Evolutionary conservation across 2,888 invertebrate species (phyloP), one percentile per base, ranked within the genome.

Genomic region (Tiphia femorata): DNA sequence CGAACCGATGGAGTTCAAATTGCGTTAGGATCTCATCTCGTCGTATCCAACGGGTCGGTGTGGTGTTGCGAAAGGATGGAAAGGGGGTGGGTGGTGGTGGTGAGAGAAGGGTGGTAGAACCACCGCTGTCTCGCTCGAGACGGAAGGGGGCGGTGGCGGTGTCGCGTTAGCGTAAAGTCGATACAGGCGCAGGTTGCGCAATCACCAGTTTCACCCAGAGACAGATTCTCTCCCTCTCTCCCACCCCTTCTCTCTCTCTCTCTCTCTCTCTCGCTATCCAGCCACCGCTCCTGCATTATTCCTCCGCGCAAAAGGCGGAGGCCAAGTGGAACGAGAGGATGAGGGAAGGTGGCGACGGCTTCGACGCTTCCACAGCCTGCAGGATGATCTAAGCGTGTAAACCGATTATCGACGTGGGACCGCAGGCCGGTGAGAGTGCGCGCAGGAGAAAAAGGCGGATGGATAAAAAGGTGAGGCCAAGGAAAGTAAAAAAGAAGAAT

Each of bases 391-490:
- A 62, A 64, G 61, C 67, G 61, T 55, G 50, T 29, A 38, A 17
- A 41, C 40, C 65, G 64, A 65, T 73, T 72, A 68, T 64, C 63
- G 62, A 56, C 41, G 60, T 64, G 64, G 58, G 68, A 70, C 65
- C 38, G 48, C n/a, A n/a, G n/a, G 42, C 23, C 43, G 41, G 50
- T 16, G 38, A 29, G 51, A 46, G 42, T 30, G 35, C 25, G 27
- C 30, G 43, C 37, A 47, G 37, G 58, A 42, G 37, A 49, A 62
- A 48, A 49, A 40, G 7, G 23, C 12, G 51, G 37, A 49, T 46
- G 38, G 40, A 40, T 44, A 37, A 33, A 50, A 42, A 19, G 19
- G n/a, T n/a, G n/a, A 17, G 23, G 25, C 3, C 2, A 10, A 49
- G 19, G 14, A 37, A 61, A 50, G 29, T 43, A 23, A 38, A 41